phyloP scores from a whole-genome alignment of 2,888 invertebrate species.

The Agriopis leucophaearia region DNA sequence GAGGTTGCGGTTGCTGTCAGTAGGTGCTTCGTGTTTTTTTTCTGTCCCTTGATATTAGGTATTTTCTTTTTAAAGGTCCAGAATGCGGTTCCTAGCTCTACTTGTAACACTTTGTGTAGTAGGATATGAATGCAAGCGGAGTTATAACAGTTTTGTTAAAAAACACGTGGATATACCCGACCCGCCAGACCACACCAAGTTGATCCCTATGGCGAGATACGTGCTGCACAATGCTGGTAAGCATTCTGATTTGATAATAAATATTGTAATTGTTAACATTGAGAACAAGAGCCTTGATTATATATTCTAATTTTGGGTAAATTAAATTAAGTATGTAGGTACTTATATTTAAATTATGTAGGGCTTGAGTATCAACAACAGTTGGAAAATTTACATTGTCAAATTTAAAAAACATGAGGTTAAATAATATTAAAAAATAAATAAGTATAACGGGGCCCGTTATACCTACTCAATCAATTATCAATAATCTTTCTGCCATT shows the following conservation, averaged over 20 bases:
- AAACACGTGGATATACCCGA: slow-evolving; percentile 48
- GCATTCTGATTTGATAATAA: background rate
- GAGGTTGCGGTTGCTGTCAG: background rate
- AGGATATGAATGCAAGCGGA: slow-evolving; percentile 44
- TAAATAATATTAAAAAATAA: too few relatives aligned
- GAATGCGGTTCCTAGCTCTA: slow-evolving; percentile 34
- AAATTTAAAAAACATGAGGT: too few relatives aligned
- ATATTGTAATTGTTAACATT: slow-evolving; percentile 12
- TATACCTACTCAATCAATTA: too few relatives aligned
- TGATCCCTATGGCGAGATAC: slow-evolving; percentile 90
- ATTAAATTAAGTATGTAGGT: too few relatives aligned
- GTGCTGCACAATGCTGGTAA: slow-evolving; percentile 90
- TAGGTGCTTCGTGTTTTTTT: background rate
- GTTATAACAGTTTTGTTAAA: slow-evolving; percentile 62
- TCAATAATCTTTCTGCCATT: too few relatives aligned
- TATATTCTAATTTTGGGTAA: too few relatives aligned
- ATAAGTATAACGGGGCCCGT: too few relatives aligned
- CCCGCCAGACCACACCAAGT: slow-evolving; percentile 88
- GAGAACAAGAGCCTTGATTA: too few relatives aligned
- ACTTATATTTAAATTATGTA: too few relatives aligned
- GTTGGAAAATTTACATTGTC: too few relatives aligned
- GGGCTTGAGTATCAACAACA: too few relatives aligned
- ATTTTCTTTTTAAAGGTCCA: slow-evolving; percentile 26
- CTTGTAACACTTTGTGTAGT: slow-evolving; percentile 34
- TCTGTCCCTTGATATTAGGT: background rate